These are phyloP conservation scores for Lamproptera curius DNA, from an alignment of 2,888 invertebrate genomes.

Conservation along the genomic window DNA sequence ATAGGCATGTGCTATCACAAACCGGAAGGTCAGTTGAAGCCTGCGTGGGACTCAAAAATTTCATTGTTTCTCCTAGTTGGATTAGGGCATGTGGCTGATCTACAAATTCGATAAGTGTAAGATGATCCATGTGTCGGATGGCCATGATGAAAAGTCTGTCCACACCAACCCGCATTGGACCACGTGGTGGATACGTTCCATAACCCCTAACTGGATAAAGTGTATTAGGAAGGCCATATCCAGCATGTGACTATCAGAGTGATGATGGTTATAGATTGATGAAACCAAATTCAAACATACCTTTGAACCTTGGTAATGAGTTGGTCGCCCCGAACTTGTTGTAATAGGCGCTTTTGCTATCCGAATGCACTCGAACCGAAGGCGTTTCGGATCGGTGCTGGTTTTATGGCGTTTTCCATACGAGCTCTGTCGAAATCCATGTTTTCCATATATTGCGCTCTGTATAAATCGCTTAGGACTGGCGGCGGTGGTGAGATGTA, in stretches of 20 bases:
- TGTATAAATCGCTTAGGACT: constrained; percentile 51
- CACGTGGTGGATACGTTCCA: too few relatives aligned
- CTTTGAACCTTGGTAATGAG: constrained; percentile 15
- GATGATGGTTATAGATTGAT: not conserved
- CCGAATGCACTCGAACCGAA: constrained; percentile 60
- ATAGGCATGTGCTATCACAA: too few relatives aligned
- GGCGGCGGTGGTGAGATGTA: constrained; percentile 56
- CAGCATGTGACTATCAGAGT: not conserved
- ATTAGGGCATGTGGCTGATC: too few relatives aligned
- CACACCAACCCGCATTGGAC: too few relatives aligned
- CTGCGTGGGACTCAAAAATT: too few relatives aligned
- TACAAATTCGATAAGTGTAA: too few relatives aligned
- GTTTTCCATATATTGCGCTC: not conserved
- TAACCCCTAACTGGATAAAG: too few relatives aligned
- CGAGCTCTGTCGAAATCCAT: constrained; percentile 44
- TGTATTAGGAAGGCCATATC: not conserved
- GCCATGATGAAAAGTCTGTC: too few relatives aligned
- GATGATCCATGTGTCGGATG: too few relatives aligned
- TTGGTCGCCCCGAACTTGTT: constrained; percentile 31
- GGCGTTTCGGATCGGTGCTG: constrained; percentile 46
- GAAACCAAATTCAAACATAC: constrained; percentile 5
- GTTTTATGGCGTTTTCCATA: constrained; percentile 32
- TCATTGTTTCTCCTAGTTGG: too few relatives aligned
- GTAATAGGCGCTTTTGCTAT: constrained; percentile 52
- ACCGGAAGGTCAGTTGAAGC: too few relatives aligned